Conservation (phyloP, 2,113 vertebrate genomes). For the Rynchops niger region DNA sequence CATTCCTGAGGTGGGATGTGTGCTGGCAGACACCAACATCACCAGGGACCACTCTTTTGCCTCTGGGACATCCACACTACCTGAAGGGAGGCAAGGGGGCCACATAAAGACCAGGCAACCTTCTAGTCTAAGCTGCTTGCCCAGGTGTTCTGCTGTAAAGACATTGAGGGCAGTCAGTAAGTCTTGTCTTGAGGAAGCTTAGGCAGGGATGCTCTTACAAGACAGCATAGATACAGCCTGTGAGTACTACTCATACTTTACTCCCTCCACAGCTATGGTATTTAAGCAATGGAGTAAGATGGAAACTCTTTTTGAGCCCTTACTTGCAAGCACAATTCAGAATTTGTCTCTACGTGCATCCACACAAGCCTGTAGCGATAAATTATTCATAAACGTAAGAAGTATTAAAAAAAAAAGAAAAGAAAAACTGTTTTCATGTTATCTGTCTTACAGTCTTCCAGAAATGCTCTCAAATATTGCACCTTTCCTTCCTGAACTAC, state of each 20-base stretch:
- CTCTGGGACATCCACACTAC: neutral
- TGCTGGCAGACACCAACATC: neutral
- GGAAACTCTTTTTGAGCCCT: neutral
- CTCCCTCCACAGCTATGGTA: neutral
- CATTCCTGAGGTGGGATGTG: fast-evolving
- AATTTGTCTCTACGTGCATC: neutral
- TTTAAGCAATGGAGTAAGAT: neutral
- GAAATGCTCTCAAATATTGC: neutral
- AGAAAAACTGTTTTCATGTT: fast-evolving
- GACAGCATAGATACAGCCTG: neutral
- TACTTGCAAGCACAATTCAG: neutral
- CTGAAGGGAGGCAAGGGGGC: fast-evolving
- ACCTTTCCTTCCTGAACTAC: neutral
- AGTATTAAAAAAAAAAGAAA: neutral
- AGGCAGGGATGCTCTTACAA: neutral
- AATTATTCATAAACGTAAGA: neutral
- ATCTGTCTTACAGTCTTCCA: neutral
- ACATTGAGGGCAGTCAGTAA: neutral
- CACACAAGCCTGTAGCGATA: neutral
- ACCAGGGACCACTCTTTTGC: fast-evolving
- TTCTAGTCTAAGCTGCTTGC: neutral
- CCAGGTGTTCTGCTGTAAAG: neutral
- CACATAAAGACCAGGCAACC: neutral
- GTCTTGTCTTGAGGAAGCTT: neutral
- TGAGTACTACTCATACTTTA: neutral